Conservation (phyloP, 92 coral and sea anemone species). For the Phenganax subtilis region DNA sequence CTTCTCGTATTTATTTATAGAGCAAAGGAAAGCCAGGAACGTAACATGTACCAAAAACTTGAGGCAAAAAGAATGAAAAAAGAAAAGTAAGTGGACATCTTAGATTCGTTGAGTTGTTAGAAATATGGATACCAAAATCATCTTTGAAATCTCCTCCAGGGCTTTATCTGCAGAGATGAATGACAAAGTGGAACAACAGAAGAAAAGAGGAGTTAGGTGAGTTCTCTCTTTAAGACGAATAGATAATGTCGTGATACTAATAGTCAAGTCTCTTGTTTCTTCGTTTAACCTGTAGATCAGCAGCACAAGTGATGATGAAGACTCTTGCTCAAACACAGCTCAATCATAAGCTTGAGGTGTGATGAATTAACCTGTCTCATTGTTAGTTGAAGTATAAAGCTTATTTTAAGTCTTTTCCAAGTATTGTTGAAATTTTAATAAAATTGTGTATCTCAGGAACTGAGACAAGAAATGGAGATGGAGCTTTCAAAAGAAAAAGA, state of each 20-base stretch:
- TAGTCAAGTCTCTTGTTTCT: not conserved
- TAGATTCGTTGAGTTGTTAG: not conserved
- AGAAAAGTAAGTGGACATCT: constrained; percentile 55
- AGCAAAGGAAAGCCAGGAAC: constrained; percentile 80
- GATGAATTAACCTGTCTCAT: not conserved
- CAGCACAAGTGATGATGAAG: constrained; percentile 51
- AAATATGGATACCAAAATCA: not conserved
- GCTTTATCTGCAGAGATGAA: constrained; percentile 68
- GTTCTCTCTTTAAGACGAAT: not conserved
- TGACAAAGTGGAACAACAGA: constrained; percentile 61
- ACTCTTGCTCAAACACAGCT: constrained; percentile 72
- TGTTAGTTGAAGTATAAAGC: not conserved
- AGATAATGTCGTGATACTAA: not conserved
- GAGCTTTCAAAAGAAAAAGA: constrained; percentile 72
- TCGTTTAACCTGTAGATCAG: constrained; percentile 56
- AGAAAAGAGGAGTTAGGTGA: constrained; percentile 68
- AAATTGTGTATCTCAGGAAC: constrained; percentile 50
- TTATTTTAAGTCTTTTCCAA: not conserved
- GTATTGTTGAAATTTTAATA: too few relatives aligned
- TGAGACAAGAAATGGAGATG: constrained; percentile 80
- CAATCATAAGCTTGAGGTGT: constrained; percentile 70
- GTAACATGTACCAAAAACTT: constrained; percentile 76
- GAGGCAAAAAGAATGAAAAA: constrained; percentile 84
- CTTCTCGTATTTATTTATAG: constrained; percentile 42
- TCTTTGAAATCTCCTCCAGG: constrained; percentile 43